Evolutionary conservation across 2,113 vertebrate species (phyloP).

Genomic region (Pelodiscus sinensis): DNA sequence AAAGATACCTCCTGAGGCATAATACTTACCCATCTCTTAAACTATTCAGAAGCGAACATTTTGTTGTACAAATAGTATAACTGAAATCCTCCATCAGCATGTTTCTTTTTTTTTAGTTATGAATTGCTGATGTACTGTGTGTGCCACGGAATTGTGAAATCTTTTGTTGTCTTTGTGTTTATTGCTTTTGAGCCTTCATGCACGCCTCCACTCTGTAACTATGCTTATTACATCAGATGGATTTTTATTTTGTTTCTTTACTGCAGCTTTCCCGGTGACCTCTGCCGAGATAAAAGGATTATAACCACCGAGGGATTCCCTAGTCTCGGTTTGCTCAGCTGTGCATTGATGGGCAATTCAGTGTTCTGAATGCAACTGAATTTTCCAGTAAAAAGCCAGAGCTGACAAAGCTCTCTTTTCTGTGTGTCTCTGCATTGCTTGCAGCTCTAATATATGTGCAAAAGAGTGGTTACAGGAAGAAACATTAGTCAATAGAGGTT

Average conservation of each 20-base stretch:
- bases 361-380: neutral
- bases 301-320: slow-evolving; percentile 30
- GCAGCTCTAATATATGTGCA: neutral
- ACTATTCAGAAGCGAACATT: neutral
- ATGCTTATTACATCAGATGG: slow-evolving; percentile 13
- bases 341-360: neutral
- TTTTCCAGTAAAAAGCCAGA: neutral
- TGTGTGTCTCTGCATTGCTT: neutral
- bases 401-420: neutral
- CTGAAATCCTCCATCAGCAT: neutral
- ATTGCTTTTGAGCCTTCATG: neutral
- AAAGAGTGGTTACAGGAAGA: neutral
- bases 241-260: slow-evolving; percentile 45
- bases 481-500: neutral
- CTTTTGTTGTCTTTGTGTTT: slow-evolving; percentile 44
- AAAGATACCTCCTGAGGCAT: neutral
- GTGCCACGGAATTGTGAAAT: neutral
- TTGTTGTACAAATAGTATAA: neutral
- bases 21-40: neutral
- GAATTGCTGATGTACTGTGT: neutral
- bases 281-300: slow-evolving; percentile 50
- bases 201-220: neutral
- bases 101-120: neutral
- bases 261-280: slow-evolving; percentile 40
- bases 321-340: neutral